phyloP scores from a whole-genome alignment of 2,797 vertebrate genomes.

The Meda fulgida region DNA sequence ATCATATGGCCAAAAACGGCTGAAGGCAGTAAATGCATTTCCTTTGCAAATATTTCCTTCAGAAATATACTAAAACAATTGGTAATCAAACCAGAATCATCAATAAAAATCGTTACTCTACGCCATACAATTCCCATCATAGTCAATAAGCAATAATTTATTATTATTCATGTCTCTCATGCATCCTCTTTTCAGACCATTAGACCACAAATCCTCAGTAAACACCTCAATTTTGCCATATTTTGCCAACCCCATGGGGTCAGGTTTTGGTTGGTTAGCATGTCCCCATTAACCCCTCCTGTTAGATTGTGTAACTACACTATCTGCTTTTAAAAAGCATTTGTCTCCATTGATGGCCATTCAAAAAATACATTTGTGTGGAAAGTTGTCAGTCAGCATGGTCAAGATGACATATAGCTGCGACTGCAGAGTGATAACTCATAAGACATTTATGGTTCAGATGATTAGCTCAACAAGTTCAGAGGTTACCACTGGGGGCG shows the following conservation, averaged over 20 bases:
- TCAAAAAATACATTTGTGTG: neutral
- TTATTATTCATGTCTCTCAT: neutral
- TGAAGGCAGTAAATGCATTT: neutral
- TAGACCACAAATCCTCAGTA: neutral
- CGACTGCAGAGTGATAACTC: neutral
- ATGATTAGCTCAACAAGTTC: neutral
- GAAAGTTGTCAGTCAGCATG: neutral
- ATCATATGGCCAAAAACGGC: neutral
- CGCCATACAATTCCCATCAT: neutral
- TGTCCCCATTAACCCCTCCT: neutral
- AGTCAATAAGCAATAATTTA: neutral
- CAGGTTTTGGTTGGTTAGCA: neutral
- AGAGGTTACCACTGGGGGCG: neutral
- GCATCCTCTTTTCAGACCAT: constrained; percentile 10
- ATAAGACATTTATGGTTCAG: neutral
- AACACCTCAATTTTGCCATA: neutral
- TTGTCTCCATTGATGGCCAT: neutral
- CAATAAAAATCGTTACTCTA: neutral
- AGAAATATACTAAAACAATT: neutral
- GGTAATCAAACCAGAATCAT: neutral
- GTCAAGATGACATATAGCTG: neutral
- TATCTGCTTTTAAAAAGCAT: neutral
- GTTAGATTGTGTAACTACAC: neutral
- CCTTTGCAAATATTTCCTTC: neutral
- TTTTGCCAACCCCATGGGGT: neutral